Evolutionary conservation across 2,113 vertebrate genomes (phyloP).

Genomic region (Mustela lutreola): DNA sequence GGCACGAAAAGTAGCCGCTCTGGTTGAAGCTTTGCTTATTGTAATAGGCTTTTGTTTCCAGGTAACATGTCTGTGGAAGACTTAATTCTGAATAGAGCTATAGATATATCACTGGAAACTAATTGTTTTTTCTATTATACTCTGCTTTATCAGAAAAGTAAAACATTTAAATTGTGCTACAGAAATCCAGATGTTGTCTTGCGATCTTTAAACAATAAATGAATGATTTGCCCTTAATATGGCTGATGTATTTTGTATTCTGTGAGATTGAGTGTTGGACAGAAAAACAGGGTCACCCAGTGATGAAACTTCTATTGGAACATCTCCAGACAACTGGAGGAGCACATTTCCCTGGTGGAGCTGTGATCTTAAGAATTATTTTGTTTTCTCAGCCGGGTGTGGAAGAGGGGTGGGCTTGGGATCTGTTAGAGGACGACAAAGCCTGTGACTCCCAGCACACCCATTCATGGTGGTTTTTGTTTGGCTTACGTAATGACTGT

Average conservation of each 20-base stretch:
- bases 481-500: neutral
- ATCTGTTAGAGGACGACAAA: neutral
- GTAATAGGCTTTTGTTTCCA: constrained; percentile 83
- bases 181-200: constrained; percentile 82
- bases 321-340: neutral
- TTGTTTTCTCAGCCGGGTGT: constrained; percentile 33
- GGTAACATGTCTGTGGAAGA: constrained; percentile 79
- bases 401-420: neutral
- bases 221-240: constrained; percentile 76
- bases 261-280: constrained; percentile 10
- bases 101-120: constrained; percentile 79
- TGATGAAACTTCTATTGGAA: constrained; percentile 4
- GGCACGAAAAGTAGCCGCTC: constrained; percentile 75
- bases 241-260: constrained; percentile 71
- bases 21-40: constrained; percentile 81
- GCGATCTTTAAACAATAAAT: constrained; percentile 82
- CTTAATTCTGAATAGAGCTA: constrained; percentile 80
- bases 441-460: neutral
- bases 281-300: neutral
- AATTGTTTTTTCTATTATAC: constrained; percentile 77
- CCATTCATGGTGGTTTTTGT: neutral
- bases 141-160: constrained; percentile 82
- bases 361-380: constrained; percentile 7
- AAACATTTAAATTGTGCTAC: constrained; percentile 82
- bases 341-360: neutral